Conservation (phyloP, 2,888 invertebrate species). For the Agonopterix subpropinquella region DNA sequence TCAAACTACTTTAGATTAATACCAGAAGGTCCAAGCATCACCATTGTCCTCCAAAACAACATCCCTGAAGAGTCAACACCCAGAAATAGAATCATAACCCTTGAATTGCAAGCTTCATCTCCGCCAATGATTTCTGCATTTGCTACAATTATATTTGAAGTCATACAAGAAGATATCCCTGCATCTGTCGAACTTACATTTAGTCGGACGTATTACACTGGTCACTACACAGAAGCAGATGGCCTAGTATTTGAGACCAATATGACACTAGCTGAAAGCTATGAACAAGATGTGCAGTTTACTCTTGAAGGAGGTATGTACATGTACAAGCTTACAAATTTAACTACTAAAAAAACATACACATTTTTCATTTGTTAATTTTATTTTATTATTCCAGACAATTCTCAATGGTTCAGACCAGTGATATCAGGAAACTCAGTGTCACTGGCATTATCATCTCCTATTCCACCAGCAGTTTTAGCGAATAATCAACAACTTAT, state of each 20-base stretch:
- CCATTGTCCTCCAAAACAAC: slow-evolving; percentile 7
- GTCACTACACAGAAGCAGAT: slow-evolving; percentile 8
- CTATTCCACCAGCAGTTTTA: slow-evolving; percentile 20
- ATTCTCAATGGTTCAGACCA: slow-evolving; percentile 19
- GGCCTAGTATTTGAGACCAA: slow-evolving; percentile 7
- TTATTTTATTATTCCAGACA: slow-evolving; percentile 8
- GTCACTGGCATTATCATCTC: slow-evolving; percentile 7
- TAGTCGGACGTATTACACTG: slow-evolving; percentile 15
- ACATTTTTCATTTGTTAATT: neutral
- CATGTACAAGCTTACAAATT: no score
- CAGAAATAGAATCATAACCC: slow-evolving; percentile 14
- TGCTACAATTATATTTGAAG: slow-evolving; percentile 20
- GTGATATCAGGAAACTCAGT: slow-evolving; percentile 10
- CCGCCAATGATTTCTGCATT: slow-evolving; percentile 13
- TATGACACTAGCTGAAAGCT: slow-evolving; percentile 9
- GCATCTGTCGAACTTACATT: slow-evolving; percentile 14
- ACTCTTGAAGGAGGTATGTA: neutral
- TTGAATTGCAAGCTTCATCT: slow-evolving; percentile 20
- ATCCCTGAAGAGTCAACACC: slow-evolving; percentile 20
- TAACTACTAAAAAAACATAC: no score
- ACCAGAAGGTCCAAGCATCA: slow-evolving; percentile 10
- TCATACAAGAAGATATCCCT: slow-evolving; percentile 8
- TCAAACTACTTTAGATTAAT: slow-evolving; percentile 13
- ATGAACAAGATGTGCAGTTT: slow-evolving; percentile 8
- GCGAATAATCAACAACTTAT: slow-evolving; percentile 19